Base-by-base conservation (phyloP, 2,888 invertebrate genomes). In the Troides helena region DNA sequence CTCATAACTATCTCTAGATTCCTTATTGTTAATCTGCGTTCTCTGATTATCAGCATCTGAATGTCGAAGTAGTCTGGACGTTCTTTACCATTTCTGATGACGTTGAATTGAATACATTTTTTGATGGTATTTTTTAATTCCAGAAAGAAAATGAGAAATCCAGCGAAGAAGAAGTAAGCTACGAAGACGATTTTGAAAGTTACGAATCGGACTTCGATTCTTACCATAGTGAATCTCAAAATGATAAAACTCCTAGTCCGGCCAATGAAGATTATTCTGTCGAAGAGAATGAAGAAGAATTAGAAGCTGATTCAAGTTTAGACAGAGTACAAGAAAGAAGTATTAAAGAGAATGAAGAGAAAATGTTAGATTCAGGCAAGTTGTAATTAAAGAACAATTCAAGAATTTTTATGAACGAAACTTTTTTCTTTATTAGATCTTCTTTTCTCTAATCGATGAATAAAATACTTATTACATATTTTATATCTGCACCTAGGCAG, bases 171-270 rank as follows among this genome's bases (percentile, higher is more conserved):
- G 70, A 70, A 39, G 71, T 88, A 0, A 90, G 86, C 68, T 93
- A 93, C 68, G 93, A 92, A 81, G 92, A 93, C n/a, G 93, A 93
- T 67, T 93, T 93, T 58, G 93, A 93, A 69, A 92, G 92, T 61
- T 93, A 93, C 73, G 92, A 92, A 74, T 93, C 93, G 0, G 93
- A 93, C 73, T 93, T 93, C 66, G 92, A 93, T 17, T 92, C 93
- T 0, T 90, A 91, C 69, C 88, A 89, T 62, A 89, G 86, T 71
- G 79, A 79, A 10, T 65, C 61, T 18, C 46, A 71, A 10, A 73
- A 68, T 63, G 73, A 75, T 1, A 39, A 17, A 2, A 69, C 71
- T 21, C 53, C 69, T 36, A 43, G 57, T n/a, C n/a, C 67, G 62
- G 4, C 68, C 63, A 17, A 67, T 61, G 36, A 67, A 25, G 36